Base-by-base conservation (phyloP, 1,140 invertebrate species). In the Caenorhabditis briggsae region DNA sequence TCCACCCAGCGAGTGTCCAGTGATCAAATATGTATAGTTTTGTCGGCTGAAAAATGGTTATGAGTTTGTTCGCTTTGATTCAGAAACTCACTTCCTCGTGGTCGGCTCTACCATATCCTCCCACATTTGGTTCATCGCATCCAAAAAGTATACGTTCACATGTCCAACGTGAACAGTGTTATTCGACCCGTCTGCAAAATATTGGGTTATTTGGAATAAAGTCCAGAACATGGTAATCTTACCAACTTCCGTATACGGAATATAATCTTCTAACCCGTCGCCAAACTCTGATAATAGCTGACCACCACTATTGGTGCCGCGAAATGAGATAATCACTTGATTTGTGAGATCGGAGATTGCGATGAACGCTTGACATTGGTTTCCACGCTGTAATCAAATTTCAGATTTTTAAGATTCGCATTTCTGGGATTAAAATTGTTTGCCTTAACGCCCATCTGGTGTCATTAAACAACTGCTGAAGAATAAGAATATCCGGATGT, bases 1-100 rank as follows among this genome's bases (percentile, higher is more conserved):
- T 48, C 84, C 84, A n/a, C 84, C 84, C 25, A 85, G 48, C 9
- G 84, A 85, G 50, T 85, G 84, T 8, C 84, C 84, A 5, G 84
- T 85, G 2, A 85, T 12, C 43, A 74, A 20, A 50, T 74, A 85
- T 84, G 11, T 65, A 18, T 53, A 53, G 14, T 64, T 46, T 48
- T 65, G 56, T 8, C 56, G 46, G 18, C 59, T 84, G 41, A 43
- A 84, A 84, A 20, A 53, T 25, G 0, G 1, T 1, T 11, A 78
- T n/a, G 23, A 33, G n/a, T n/a, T n/a, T n/a, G n/a, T n/a, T n/a
- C n/a, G n/a, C n/a, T n/a, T 23, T 33, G 0, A 0, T 33, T 6
- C 14, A 55, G 56, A 55, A 25, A 56, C 83, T 65, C 23, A 84
- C 84, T 43, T 74, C 23, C 12, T 78, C 2, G 50, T 58, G 56